Evolutionary conservation across 2,797 vertebrate genomes (phyloP), one percentile per base, ranked within the genome.

Genomic region (Nyctalus aviator): DNA sequence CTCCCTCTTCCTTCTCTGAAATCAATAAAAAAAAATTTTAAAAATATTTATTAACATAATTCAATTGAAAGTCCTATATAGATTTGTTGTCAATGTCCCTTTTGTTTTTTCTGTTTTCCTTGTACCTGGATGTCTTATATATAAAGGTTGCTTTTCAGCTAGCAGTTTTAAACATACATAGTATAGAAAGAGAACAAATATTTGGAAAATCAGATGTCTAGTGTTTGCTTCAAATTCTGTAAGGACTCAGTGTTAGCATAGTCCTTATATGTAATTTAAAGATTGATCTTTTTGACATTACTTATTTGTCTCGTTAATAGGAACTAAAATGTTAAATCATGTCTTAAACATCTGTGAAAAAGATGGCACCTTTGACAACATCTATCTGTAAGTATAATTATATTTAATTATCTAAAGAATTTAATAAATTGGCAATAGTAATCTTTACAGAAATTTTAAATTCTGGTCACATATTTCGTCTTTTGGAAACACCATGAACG

Each of bases 271-370:
- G 5, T 73, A 55, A 84, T 89, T 77, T 91, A 90, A 84, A 96
- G 44, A n/a, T 92, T 93, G 27, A 64, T 84, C 84, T 84, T 76
- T 79, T 23, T 91, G 46, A 73, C 11, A 85, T 96, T 97, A 88
- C 64, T 95, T 85, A 94, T 79, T 81, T 97, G 84, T 87, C 55
- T 96, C 96, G 44, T 98, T 21, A 91, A 84, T 97, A 99, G 99
- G 99, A 98, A 99, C 99, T 96, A 99, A 99, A 99, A 99, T 99
- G 99, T 98, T 99, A 98, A 99, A 99, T 99, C 99, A 99, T 95
- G 99, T 99, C 97, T 99, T 99, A 98, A 99, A 99, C 99, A 99
- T 99, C 98, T 99, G 99, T 98, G 99, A 99, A 98, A 99, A 99
- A 98, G 99, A 99, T 97, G 99, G 99, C 98, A 99, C 99, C 98